Evolutionary conservation across 2,888 invertebrate genomes (phyloP), one percentile per base, ranked within the genome.

Genomic region (Notodonta dromedarius): DNA sequence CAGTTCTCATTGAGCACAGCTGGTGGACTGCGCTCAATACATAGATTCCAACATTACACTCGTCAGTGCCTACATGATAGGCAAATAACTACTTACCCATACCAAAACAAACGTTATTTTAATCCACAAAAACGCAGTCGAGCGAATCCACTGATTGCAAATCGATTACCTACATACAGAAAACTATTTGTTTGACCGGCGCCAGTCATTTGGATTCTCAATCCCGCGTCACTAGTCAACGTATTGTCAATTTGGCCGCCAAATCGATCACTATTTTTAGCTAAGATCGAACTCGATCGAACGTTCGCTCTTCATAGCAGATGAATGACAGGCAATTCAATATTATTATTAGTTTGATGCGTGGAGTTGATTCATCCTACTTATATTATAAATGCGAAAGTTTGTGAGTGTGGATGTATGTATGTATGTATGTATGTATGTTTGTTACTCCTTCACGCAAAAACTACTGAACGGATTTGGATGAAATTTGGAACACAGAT

Each of bases 251-350:
- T 86, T 85, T 83, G 81, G 79, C 78, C 82, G 89, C 89, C 89
- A 90, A 90, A 87, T 89, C 84, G 82, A 90, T 89, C 84, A 88
- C 89, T 91, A 90, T 90, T 90, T 90, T 88, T 90, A 90, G 76
- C 80, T 78, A 66, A 73, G 66, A 71, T 72, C 68, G 70, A 78
- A 72, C 69, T 68, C 58, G 58, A 64, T 53, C 61, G 56, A 60
- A 61, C 62, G 60, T 16, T 66, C 59, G 65, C 42, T 69, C 56
- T 69, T 74, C 73, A 69, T 67, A 66, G 50, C 56, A 72, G 66
- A 70, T 70, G 65, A 75, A 65, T 68, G 55, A 67, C 67, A 69
- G 63, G 67, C 66, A 62, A 66, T 66, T 65, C 35, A 40, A 53
- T 67, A 65, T 67, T 67, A 65, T 67, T 67, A 66, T 70, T 68